Evolutionary conservation across 1,140 invertebrate genomes (phyloP), one percentile per base, ranked within the genome.

Genomic region (Meteorus sp.): DNA sequence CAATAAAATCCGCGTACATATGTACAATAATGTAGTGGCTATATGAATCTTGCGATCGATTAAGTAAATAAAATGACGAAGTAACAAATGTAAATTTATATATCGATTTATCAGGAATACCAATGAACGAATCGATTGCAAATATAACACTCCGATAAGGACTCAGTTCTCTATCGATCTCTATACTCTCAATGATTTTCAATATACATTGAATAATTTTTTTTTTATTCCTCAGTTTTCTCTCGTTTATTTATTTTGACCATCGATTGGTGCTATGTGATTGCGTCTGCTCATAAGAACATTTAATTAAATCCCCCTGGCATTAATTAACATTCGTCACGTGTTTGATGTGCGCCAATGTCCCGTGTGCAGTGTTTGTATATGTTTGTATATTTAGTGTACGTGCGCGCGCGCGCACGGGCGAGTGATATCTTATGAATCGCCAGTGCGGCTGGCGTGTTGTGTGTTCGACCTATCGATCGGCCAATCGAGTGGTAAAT

Each of bases 101-200:
- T n/a, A n/a, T n/a, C n/a, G n/a, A n/a, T n/a, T n/a, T n/a, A n/a
- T n/a, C n/a, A n/a, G n/a, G n/a, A n/a, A 50, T 15, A 25, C 7
- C 33, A 20, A 54, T n/a, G 23, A n/a, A 15, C 8, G 55, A 31
- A 35, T 60, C 44, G 52, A 48, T 50, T 56, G 52, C 35, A 51
- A 23, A 41, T 60, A 60, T 60, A 56, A 56, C 59, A 60, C 59
- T 45, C 59, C 59, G 52, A 60, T 60, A 60, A 60, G 59, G 52
- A 50, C 39, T 48, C 35, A 39, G 19, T 37, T 56, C 39, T 3
- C 39, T 22, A 17, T n/a, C n/a, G n/a, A n/a, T n/a, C n/a, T n/a
- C n/a, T n/a, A n/a, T n/a, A n/a, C n/a, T n/a, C n/a, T n/a, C n/a
- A n/a, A n/a, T n/a, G n/a, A n/a, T n/a, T n/a, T n/a, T n/a, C n/a